phyloP scores from a whole-genome alignment of 2,113 vertebrate species.

The Oenanthe oenanthe region DNA sequence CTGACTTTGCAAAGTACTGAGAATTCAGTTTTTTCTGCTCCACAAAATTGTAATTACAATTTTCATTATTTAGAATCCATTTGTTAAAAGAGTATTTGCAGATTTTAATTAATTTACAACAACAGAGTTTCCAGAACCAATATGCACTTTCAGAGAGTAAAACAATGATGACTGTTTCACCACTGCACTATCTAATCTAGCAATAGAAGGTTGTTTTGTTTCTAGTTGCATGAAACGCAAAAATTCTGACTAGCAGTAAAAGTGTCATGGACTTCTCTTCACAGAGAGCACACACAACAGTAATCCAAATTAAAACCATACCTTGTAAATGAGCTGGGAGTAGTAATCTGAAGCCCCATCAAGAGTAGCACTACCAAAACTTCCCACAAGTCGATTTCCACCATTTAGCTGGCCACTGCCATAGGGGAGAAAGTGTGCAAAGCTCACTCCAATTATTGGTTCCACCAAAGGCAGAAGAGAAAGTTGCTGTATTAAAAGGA shows the following conservation, averaged over 20 bases:
- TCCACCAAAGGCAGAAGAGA: constrained; percentile 95
- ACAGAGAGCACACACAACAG: background rate
- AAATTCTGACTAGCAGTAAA: background rate
- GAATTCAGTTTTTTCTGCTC: constrained; percentile 19
- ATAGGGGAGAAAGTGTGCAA: constrained; percentile 92
- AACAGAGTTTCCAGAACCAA: background rate
- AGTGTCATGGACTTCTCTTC: background rate
- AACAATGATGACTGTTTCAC: background rate
- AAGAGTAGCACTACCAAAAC: constrained; percentile 91
- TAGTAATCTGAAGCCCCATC: constrained; percentile 95
- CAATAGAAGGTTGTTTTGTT: background rate
- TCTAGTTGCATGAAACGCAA: background rate
- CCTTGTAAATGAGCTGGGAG: constrained; percentile 94
- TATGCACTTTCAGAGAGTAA: background rate
- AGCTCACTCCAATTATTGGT: constrained; percentile 90
- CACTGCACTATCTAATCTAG: background rate
- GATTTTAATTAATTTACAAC: background rate
- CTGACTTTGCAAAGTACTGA: background rate
- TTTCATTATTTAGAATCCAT: background rate
- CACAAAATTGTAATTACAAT: constrained; percentile 15
- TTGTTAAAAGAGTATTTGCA: background rate
- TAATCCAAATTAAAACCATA: constrained; percentile 41
- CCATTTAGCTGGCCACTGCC: constrained; percentile 87
- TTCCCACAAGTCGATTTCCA: constrained; percentile 87
- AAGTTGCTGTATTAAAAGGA: constrained; percentile 82